Evolutionary conservation across 2,113 vertebrate genomes (phyloP), one percentile per base, ranked within the genome.

Genomic region (Callipepla squamata): DNA sequence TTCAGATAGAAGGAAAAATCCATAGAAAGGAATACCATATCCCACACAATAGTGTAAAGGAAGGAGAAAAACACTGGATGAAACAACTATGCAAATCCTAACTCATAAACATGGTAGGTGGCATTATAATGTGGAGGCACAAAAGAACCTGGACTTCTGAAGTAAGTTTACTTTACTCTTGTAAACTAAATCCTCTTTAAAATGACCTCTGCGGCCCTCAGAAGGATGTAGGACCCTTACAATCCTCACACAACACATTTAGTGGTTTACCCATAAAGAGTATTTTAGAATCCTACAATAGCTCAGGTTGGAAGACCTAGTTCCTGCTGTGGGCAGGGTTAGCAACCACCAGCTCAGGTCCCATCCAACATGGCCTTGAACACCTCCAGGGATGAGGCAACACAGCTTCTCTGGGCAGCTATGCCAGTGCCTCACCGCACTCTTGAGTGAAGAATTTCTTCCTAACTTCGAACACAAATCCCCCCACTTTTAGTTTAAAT

Each of bases 221-320:
- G 21, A 87, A 50, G 73, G 67, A 65, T 3, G 3, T 1, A 89
- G 28, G 32, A 82, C 16, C 13, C 19, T 16, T 20, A 55, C 10
- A 74, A 25, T 21, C 28, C 61, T 48, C 61, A 44, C 18, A 63
- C 12, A 55, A 40, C 45, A 53, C 34, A 65, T 7, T 30, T 76
- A 59, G 9, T 5, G 2, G 10, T 36, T n/a, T 81, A 51, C 30
- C 13, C 30, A 40, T 2, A 63, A 28, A 44, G 1, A 0, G 10
- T 11, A 58, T 45, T 87, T 79, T 70, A 38, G 25, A 66, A 79
- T 61, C 25, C 28, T 28, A 53, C 25, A 53, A 53, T 16, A 53
- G 51, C 51, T 53, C 28, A 26, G 25, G 26, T 53, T 53, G 51
- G 25, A 53, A 53, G 51, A 53, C 7, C 26, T 28, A 28, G 26